A percentile compares a stretch with the other conserved stretches of the same genome.
Evolutionary conservation across 2,113 vertebrate genomes (phyloP).

Genomic region (Puntigrus tetrazona): DNA sequence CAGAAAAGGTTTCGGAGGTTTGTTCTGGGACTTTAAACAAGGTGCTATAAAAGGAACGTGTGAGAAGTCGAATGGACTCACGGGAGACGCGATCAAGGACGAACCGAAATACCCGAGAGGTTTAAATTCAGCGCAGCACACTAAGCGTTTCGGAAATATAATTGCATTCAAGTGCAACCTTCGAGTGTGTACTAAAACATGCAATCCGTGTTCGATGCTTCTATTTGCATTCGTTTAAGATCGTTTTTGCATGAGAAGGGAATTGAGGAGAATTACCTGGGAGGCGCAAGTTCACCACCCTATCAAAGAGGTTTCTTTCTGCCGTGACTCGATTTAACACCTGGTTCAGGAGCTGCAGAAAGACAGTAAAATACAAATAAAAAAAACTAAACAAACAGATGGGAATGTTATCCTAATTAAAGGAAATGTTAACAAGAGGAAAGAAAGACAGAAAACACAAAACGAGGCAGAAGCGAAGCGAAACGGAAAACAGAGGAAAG

Average conservation of each 20-base stretch:
- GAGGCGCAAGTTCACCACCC: constrained; percentile 86
- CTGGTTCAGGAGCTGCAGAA: constrained; percentile 83
- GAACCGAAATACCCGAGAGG: neutral
- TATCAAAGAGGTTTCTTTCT: constrained; percentile 88
- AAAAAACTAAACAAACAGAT: neutral
- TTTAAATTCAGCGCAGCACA: constrained; percentile 21
- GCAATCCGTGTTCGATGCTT: neutral
- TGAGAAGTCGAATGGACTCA: neutral
- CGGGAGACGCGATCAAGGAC: neutral
- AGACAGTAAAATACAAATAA: neutral
- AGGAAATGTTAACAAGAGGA: neutral
- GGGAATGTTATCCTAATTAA: neutral
- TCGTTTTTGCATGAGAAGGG: neutral
- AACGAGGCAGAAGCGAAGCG: neutral
- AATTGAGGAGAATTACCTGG: constrained; percentile 69
- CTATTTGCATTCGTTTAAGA: neutral
- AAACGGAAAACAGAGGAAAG: neutral
- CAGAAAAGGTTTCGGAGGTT: neutral
- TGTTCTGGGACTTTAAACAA: neutral
- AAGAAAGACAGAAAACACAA: neutral
- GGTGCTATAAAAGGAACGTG: neutral
- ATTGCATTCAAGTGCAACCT: neutral
- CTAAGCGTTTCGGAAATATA: constrained; percentile 9
- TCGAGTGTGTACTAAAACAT: neutral
- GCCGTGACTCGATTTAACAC: constrained; percentile 89